Evolutionary conservation across 2,113 vertebrate genomes (phyloP), one percentile per base, ranked within the genome.

Genomic region (Etheostoma spectabile): DNA sequence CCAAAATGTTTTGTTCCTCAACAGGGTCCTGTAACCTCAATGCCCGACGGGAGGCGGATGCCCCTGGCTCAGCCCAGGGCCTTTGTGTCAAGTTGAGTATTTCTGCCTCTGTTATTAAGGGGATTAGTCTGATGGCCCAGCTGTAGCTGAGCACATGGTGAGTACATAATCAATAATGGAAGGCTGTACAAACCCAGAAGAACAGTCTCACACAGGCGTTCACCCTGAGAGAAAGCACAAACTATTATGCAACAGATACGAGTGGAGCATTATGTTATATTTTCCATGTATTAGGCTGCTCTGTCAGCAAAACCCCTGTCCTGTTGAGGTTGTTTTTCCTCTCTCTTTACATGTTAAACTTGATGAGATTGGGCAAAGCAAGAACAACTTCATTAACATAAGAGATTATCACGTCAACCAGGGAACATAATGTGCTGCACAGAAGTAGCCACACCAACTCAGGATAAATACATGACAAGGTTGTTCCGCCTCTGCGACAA

Each of bases 151-250:
- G 84, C 55, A 90, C 82, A 84, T 77, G 73, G 38, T 73, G 84
- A 77, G 78, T 38, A 57, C 82, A 86, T 88, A 72, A 91, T 93
- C 90, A 92, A 91, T 92, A 90, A 94, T 89, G 72, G 85, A 94
- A 77, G 71, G 60, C 79, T 82, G 86, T 79, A 87, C 77, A 90
- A 67, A 77, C 3, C 13, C 67, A 66, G 73, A 74, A 56, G 48
- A 76, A 78, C 71, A 71, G 60, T 60, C 78, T 68, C 78, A 59
- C 76, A 59, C 61, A 82, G 48, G 19, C 70, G 49, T 22, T 80
- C 59, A 73, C 21, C 55, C 21, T 42, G 38, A 42, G 38, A 42
- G 67, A 79, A 68, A 82, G 65, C 59, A 82, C 57, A 76, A 79
- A 77, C 27, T 72, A 74, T 88, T 80, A 84, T 22, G 35, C 14